These are phyloP conservation scores for Caenorhabditis afra DNA, from an alignment of 2,888 invertebrate species.

Conservation along the genomic window DNA sequence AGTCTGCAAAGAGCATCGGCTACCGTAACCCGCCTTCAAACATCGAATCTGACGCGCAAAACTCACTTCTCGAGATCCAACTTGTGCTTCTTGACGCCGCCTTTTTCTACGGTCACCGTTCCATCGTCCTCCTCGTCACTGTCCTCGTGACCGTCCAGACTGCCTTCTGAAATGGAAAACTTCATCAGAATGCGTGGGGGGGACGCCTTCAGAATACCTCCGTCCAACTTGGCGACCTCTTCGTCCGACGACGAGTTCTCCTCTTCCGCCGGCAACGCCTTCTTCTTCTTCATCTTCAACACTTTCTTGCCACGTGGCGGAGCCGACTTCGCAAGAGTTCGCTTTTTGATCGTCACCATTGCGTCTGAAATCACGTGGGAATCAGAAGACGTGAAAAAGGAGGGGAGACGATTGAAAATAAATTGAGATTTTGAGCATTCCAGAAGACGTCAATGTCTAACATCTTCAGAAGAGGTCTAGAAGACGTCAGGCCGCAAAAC, in stretches of 20 bases:
- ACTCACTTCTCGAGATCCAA: slow-evolving; percentile 58
- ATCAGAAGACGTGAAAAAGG: no score
- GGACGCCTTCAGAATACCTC: slow-evolving; percentile 13
- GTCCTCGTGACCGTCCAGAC: slow-evolving; percentile 30
- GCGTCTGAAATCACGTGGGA: slow-evolving; percentile 3
- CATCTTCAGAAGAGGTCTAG: no score
- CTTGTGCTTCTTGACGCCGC: slow-evolving; percentile 62
- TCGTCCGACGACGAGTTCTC: slow-evolving; percentile 11
- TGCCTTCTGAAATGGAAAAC: slow-evolving; percentile 38
- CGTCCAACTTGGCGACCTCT: slow-evolving; percentile 26
- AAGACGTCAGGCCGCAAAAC: no score
- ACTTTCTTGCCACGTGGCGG: no score
- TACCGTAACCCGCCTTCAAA: no score
- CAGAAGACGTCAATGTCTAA: no score
- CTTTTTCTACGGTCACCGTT: slow-evolving; percentile 37
- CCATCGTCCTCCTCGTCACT: slow-evolving; percentile 48
- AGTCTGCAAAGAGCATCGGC: slow-evolving; percentile 62
- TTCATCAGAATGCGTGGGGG: slow-evolving; percentile 7
- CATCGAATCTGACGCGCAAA: not conserved
- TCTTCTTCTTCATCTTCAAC: slow-evolving; percentile 12
- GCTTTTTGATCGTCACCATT: not conserved
- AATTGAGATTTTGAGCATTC: no score
- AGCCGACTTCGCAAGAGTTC: not conserved
- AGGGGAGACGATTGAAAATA: no score
- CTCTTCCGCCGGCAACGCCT: slow-evolving; percentile 6